Evolutionary conservation across 2,797 vertebrate species (phyloP), one percentile per base, ranked within the genome.

Genomic region (Muraenolepis orangiensis): DNA sequence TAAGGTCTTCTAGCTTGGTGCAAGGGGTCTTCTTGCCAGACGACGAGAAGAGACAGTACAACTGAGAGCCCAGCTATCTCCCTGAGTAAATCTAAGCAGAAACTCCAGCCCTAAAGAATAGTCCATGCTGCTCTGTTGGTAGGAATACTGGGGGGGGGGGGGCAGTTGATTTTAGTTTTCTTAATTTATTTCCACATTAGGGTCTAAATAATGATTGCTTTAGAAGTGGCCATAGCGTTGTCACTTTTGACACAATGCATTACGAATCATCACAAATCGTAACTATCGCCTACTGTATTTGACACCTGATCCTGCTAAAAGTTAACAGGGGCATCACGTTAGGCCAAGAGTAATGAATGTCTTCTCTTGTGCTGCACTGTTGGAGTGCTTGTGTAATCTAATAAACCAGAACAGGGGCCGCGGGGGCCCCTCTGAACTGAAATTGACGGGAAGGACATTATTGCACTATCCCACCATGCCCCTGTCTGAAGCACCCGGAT

Each of bases 41-140:
- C 88, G 86, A 87, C 85, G 82, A 87, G 89, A 87, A 76, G 74
- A 88, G 91, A 91, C 86, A 87, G 83, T 77, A 86, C 87, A 87
- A 92, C 91, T 86, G 89, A 93, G 92, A 93, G 92, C 90, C 91
- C 89, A 93, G 91, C 91, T 91, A 93, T 93, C 93, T 94, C 93
- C 93, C 93, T 93, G 93, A 94, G 93, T 87, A 89, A 91, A 83
- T 85, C 85, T 84, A 85, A 85, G 83, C 70, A 67, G 82, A 85
- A 89, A 85, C 66, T 46, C 46, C 84, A 82, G 79, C 42, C 81
- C 67, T 76, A 79, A 71, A 26, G 32, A 71, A 80, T 6, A 74
- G 28, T 23, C 20, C 7, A 23, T 66, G 29, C 26, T 42, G 16
- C 38, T 16, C 29, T 38, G 28, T 70, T 83, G 84, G 73, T 83